A percentile compares a stretch with the other conserved stretches of the same genome.
Conservation (phyloP, 1,140 invertebrate genomes). For the Drosophila lowei region DNA sequence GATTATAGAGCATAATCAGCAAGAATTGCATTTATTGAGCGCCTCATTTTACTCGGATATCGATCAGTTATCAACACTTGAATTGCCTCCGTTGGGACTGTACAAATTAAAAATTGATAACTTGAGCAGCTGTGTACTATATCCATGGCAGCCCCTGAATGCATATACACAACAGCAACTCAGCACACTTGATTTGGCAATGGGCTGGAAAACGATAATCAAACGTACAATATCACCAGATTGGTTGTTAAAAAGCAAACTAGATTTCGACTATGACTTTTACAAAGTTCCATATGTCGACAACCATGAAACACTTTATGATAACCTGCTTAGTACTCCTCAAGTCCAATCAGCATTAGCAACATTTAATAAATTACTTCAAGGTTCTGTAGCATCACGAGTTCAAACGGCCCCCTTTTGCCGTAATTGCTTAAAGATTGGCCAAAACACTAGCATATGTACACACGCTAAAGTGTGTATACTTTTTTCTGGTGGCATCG, state of each 20-base stretch:
- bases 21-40: constrained; percentile 86
- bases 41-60: constrained; percentile 80
- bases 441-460: constrained; percentile 74
- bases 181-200: constrained; percentile 15
- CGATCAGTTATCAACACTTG: constrained; percentile 63
- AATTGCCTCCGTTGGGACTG: constrained; percentile 88
- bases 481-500: constrained; percentile 97
- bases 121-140: constrained; percentile 32
- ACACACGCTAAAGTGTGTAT: constrained; percentile 91
- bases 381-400: constrained; percentile 86
- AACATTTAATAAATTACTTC: constrained; percentile 85
- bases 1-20: constrained; percentile 86
- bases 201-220: constrained; percentile 38
- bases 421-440: constrained; percentile 84
- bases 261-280: constrained; percentile 64
- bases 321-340: constrained; percentile 19
- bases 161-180: constrained; percentile 36
- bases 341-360: constrained; percentile 80
- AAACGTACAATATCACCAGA: constrained; percentile 20
- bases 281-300: constrained; percentile 50
- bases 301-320: constrained; percentile 19
- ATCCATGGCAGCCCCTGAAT: constrained; percentile 57
- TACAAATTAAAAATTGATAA: constrained; percentile 46
- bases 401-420: constrained; percentile 88
- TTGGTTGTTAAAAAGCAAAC: constrained; percentile 33